A percentile compares a stretch with the other conserved stretches of the same genome.
Evolutionary conservation across 2,888 invertebrate genomes (phyloP).

Genomic region (Cremastobaeus sp.): DNA sequence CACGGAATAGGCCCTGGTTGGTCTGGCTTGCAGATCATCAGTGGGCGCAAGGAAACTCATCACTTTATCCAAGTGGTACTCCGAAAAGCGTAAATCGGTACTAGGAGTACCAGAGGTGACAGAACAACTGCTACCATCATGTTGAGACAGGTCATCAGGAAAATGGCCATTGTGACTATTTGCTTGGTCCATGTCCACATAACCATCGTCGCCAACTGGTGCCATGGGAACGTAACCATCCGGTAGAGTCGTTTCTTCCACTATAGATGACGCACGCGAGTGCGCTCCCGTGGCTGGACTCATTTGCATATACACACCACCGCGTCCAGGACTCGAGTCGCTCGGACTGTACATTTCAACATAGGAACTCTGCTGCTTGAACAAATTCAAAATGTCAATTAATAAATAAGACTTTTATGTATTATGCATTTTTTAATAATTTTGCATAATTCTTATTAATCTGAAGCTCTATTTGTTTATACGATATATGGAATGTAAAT

Average conservation of each 20-base stretch:
- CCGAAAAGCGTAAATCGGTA: slow-evolving; percentile 86
- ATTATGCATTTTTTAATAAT: too few relatives aligned
- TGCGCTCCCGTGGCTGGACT: slow-evolving; percentile 77
- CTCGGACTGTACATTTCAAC: slow-evolving; percentile 80
- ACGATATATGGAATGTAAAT: too few relatives aligned
- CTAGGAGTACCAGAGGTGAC: slow-evolving; percentile 90
- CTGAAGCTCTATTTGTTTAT: too few relatives aligned
- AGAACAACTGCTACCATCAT: slow-evolving; percentile 85
- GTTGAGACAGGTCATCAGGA: slow-evolving; percentile 80
- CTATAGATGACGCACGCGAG: slow-evolving; percentile 82
- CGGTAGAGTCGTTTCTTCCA: slow-evolving; percentile 78
- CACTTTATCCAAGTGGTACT: slow-evolving; percentile 90
- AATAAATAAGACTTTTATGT: too few relatives aligned
- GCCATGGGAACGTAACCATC: slow-evolving; percentile 85
- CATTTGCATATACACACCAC: slow-evolving; percentile 80
- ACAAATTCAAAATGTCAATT: not conserved
- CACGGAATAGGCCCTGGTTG: slow-evolving; percentile 90
- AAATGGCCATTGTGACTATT: slow-evolving; percentile 71
- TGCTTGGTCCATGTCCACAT: slow-evolving; percentile 82
- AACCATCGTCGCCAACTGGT: slow-evolving; percentile 80
- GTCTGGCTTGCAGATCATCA: slow-evolving; percentile 83
- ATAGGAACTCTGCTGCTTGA: slow-evolving; percentile 76
- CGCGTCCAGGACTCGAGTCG: slow-evolving; percentile 79
- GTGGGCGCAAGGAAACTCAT: slow-evolving; percentile 84
- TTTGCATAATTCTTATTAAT: too few relatives aligned